Conservation (phyloP, 2,797 vertebrate species). For the Sciaenops ocellatus region DNA sequence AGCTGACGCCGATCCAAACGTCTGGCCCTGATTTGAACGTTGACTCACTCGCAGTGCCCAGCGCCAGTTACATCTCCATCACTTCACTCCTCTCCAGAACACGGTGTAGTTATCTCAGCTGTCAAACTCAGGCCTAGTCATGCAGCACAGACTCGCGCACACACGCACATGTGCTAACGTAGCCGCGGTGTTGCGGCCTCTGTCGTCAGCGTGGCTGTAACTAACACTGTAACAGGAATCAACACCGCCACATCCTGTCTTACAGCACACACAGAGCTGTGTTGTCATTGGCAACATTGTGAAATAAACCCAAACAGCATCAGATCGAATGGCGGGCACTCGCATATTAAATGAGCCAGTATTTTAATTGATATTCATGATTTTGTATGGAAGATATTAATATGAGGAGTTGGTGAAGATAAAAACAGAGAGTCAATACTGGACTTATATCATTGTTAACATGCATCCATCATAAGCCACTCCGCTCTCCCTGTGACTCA, state of each 20-base stretch:
- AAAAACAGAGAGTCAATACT: too few species aligned
- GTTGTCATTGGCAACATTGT: constrained; percentile 72
- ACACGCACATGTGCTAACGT: background rate
- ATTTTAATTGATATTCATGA: too few species aligned
- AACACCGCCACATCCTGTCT: constrained; percentile 75
- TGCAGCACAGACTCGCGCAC: background rate
- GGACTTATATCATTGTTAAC: too few species aligned
- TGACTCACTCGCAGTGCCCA: background rate
- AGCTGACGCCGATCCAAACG: background rate
- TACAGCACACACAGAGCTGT: constrained; percentile 22
- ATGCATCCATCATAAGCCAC: too few species aligned
- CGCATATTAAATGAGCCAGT: background rate
- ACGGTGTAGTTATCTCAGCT: background rate
- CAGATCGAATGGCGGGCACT: constrained; percentile 1
- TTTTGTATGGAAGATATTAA: too few species aligned
- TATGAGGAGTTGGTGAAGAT: too few species aligned
- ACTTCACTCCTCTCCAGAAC: background rate
- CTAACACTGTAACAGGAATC: constrained; percentile 67
- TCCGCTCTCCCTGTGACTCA: constrained; percentile 15
- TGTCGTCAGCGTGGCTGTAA: constrained; percentile 30
- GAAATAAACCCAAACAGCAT: constrained; percentile 57
- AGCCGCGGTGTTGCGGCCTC: constrained; percentile 5
- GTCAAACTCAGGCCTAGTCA: constrained; percentile 6
- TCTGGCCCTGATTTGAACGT: background rate
- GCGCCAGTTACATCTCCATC: background rate